phyloP scores from a whole-genome alignment of 2,797 vertebrate genomes.

The Macrochelys suwanniensis region DNA sequence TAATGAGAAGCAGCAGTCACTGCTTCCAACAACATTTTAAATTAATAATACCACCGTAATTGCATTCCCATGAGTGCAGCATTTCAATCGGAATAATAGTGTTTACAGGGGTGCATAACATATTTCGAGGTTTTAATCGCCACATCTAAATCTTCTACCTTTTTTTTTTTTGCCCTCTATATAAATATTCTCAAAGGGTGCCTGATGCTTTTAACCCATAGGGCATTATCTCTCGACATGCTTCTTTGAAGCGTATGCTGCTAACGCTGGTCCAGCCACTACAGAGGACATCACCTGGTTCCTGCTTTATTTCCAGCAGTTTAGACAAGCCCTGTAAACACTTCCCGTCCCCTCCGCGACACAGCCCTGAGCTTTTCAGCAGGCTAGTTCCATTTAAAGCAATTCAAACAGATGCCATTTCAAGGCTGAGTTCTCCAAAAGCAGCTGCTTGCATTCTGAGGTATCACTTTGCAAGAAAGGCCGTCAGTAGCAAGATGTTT shows the following conservation, averaged over 20 bases:
- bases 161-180: background rate
- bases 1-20: background rate
- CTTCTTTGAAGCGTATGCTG: background rate
- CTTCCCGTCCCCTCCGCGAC: fast-evolving
- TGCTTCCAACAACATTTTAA: background rate
- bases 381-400: constrained; percentile 38
- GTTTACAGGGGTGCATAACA: fast-evolving
- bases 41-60: fast-evolving
- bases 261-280: background rate
- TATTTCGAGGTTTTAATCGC: background rate
- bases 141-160: background rate
- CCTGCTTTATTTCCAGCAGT: background rate
- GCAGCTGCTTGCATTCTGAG: constrained; percentile 54
- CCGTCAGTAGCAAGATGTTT: background rate
- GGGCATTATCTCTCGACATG: fast-evolving
- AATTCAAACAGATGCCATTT: constrained; percentile 52
- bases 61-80: background rate
- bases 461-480: background rate
- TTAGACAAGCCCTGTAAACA: background rate
- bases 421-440: constrained; percentile 47
- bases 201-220: background rate
- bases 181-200: background rate
- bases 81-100: fast-evolving
- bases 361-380: background rate
- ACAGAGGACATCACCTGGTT: background rate